Evolutionary conservation across 35 echinoderm and acorn worm species (phyloP).

Genomic region (Ophiothrix spiculata): DNA sequence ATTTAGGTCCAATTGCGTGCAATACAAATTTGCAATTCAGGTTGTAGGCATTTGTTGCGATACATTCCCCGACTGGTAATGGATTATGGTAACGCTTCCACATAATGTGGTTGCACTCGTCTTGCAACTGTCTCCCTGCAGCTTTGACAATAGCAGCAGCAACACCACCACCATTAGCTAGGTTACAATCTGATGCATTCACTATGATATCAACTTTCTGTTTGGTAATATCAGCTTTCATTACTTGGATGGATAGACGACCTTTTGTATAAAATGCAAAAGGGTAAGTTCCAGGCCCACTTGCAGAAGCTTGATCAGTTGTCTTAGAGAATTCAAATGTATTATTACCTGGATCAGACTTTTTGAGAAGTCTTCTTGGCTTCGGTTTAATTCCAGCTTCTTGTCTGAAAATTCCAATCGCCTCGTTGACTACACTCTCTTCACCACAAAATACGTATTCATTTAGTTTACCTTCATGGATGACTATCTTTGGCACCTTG

Average conservation of each 20-base stretch:
- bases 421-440: neutral
- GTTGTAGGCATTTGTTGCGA: constrained; percentile 18
- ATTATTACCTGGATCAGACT: neutral
- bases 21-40: constrained; percentile 39
- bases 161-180: constrained; percentile 44
- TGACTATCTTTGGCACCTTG: neutral
- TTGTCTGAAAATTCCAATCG: neutral
- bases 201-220: constrained; percentile 42
- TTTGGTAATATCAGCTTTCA: constrained; percentile 37
- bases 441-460: neutral
- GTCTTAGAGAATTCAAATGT: too few relatives aligned
- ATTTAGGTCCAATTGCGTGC: constrained; percentile 50
- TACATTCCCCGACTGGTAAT: constrained; percentile 21
- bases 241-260: neutral
- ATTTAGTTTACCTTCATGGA: neutral
- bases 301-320: neutral
- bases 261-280: neutral
- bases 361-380: neutral
- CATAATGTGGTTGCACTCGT: constrained; percentile 31
- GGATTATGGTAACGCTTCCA: neutral
- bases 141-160: constrained; percentile 25
- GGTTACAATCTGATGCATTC: constrained; percentile 33
- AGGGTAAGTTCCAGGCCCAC: neutral
- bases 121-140: constrained; percentile 12
- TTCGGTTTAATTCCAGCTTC: neutral